Conservation (phyloP, 2,797 vertebrate genomes). For the Phoeniculus purpureus region DNA sequence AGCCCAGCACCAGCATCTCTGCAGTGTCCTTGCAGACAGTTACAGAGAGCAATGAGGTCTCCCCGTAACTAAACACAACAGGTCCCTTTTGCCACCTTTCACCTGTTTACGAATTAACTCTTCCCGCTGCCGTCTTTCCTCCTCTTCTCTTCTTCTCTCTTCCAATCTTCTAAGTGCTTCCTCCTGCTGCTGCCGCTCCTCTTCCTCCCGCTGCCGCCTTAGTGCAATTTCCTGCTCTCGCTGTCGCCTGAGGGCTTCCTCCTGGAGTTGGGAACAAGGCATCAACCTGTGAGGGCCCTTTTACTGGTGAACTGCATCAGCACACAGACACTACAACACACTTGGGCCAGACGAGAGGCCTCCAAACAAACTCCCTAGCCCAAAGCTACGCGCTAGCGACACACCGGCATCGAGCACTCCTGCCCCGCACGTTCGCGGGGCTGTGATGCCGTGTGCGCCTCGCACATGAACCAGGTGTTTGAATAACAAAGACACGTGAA, state of each 20-base stretch:
- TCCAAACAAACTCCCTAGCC: not conserved
- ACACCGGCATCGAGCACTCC: not conserved
- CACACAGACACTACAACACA: constrained; percentile 71
- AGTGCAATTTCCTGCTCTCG: constrained; percentile 91
- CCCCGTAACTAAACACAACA: not conserved
- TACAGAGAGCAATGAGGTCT: too few relatives aligned
- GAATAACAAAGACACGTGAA: not conserved
- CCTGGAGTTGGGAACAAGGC: constrained; percentile 76
- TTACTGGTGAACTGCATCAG: not conserved
- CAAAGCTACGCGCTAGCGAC: not conserved
- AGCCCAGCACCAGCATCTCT: too few relatives aligned
- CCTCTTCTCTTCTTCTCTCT: constrained; percentile 88
- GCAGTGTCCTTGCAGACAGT: too few relatives aligned
- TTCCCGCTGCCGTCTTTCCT: constrained; percentile 90
- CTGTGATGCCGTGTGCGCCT: not conserved
- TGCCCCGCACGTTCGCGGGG: not conserved
- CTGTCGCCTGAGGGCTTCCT: constrained; percentile 89
- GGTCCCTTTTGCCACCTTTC: not conserved
- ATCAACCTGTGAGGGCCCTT: not conserved
- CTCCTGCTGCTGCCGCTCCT: constrained; percentile 91
- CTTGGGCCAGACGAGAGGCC: not conserved
- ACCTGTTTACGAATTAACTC: constrained; percentile 95
- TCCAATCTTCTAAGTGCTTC: constrained; percentile 90
- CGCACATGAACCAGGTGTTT: not conserved
- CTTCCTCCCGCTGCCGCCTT: constrained; percentile 85